Conservation (phyloP, 2,797 vertebrate species). For the Dendrocincla tyrannina region DNA sequence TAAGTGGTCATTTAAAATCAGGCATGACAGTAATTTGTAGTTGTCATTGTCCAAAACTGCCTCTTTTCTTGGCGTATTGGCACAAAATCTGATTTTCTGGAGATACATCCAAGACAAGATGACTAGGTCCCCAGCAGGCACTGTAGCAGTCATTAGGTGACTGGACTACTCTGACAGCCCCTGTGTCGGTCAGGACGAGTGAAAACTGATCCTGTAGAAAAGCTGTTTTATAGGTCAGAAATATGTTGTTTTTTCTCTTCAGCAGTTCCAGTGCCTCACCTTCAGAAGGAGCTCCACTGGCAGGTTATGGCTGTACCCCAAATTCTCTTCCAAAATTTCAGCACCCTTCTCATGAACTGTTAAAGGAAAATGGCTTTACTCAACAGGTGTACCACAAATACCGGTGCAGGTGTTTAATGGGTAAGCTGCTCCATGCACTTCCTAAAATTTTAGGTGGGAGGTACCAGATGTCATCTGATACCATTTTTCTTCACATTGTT, state of each 20-base stretch:
- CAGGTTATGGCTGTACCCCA: slow-evolving; percentile 84
- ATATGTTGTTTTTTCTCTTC: neutral
- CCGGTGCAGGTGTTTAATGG: slow-evolving; percentile 86
- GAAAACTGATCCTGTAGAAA: neutral
- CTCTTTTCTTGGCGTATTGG: neutral
- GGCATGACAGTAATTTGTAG: neutral
- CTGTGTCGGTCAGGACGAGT: accelerated
- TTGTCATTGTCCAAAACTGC: neutral
- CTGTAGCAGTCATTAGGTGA: neutral
- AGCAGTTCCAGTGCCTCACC: slow-evolving; percentile 90
- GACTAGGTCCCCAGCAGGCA: neutral
- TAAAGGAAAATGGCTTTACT: slow-evolving; percentile 93
- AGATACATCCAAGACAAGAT: neutral
- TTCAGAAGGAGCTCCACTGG: slow-evolving; percentile 82
- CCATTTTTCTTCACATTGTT: neutral
- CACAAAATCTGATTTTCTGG: neutral
- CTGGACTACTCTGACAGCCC: neutral
- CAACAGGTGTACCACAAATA: slow-evolving; percentile 96
- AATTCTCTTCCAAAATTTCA: slow-evolving; percentile 92
- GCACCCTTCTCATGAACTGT: slow-evolving; percentile 92
- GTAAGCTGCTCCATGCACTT: slow-evolving; percentile 65
- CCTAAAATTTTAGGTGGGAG: neutral
- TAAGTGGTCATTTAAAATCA: neutral
- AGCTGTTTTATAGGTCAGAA: neutral
- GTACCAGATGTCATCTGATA: neutral